These are phyloP conservation scores for Agrochola lota DNA, from an alignment of 2,888 invertebrate species.

Conservation along the genomic window DNA sequence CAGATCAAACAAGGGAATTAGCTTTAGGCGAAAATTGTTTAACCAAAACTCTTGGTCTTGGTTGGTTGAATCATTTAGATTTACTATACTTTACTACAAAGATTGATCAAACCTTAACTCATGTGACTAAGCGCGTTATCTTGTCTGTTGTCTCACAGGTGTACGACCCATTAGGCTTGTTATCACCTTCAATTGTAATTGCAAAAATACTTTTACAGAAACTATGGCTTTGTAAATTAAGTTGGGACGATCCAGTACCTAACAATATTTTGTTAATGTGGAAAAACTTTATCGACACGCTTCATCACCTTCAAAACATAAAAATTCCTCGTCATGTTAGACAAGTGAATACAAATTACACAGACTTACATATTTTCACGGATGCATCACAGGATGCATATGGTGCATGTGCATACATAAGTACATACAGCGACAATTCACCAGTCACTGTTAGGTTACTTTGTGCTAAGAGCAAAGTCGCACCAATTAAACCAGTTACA, in stretches of 20 bases:
- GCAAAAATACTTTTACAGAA: slow-evolving; percentile 3
- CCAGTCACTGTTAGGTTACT: too few species aligned
- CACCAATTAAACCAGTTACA: too few species aligned
- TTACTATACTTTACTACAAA: slow-evolving; percentile 11
- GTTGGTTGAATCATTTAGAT: too few species aligned
- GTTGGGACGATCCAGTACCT: neutral
- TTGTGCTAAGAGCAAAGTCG: too few species aligned
- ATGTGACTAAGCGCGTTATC: slow-evolving; percentile 16
- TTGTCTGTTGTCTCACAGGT: slow-evolving; percentile 12
- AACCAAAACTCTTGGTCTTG: too few species aligned
- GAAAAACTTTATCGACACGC: neutral
- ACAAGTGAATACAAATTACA: neutral
- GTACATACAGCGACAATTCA: too few species aligned
- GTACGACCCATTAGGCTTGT: slow-evolving; percentile 20
- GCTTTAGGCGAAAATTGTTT: slow-evolving; percentile 12
- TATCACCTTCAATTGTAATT: slow-evolving; percentile 8
- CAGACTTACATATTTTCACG: slow-evolving; percentile 21
- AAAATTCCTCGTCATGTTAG: slow-evolving; percentile 16
- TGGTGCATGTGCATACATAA: too few species aligned
- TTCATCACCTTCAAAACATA: slow-evolving; percentile 4
- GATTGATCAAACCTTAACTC: slow-evolving; percentile 4
- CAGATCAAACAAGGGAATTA: slow-evolving; percentile 13
- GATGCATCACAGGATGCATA: slow-evolving; percentile 1
- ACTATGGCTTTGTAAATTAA: neutral
- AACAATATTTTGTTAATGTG: slow-evolving; percentile 10